Evolutionary conservation across 2,888 invertebrate genomes (phyloP).

Genomic region (Drosophila paranaensis): DNA sequence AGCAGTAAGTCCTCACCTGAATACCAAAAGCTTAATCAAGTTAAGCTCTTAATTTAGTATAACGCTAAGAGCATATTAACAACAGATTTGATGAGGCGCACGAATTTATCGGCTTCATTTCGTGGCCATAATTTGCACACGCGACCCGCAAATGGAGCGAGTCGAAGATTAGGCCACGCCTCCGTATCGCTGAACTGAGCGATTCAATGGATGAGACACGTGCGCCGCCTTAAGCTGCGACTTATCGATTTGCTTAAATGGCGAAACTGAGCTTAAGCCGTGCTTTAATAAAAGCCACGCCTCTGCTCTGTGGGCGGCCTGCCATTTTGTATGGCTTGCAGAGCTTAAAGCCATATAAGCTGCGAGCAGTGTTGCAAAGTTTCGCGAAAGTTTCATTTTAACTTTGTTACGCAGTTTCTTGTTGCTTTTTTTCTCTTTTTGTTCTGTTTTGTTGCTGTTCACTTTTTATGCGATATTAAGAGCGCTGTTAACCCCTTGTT

Average conservation of each 20-base stretch:
- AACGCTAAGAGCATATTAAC: conserved; percentile 22
- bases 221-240: conserved; percentile 25
- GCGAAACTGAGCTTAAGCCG: conserved; percentile 26
- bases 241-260: conserved; percentile 53
- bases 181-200: background rate
- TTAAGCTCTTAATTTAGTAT: conserved; percentile 3
- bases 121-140: conserved; percentile 53
- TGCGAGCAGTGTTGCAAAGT: conserved; percentile 25
- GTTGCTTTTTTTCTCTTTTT: conserved; percentile 3
- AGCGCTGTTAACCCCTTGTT: conserved; percentile 72
- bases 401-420: conserved; percentile 73
- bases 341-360: conserved; percentile 36
- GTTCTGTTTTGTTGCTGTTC: conserved; percentile 20
- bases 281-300: conserved; percentile 18
- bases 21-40: conserved; percentile 7
- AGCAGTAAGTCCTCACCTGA: background rate
- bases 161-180: conserved; percentile 4
- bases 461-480: conserved; percentile 66
- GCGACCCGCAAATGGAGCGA: conserved; percentile 9
- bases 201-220: conserved; percentile 10
- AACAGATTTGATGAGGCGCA: conserved; percentile 61
- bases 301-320: conserved; percentile 9
- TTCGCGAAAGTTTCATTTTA: conserved; percentile 63
- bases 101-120: conserved; percentile 38
- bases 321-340: conserved; percentile 46